Base-by-base conservation (phyloP, 1,140 invertebrate genomes). In the Nylanderia fulva region DNA sequence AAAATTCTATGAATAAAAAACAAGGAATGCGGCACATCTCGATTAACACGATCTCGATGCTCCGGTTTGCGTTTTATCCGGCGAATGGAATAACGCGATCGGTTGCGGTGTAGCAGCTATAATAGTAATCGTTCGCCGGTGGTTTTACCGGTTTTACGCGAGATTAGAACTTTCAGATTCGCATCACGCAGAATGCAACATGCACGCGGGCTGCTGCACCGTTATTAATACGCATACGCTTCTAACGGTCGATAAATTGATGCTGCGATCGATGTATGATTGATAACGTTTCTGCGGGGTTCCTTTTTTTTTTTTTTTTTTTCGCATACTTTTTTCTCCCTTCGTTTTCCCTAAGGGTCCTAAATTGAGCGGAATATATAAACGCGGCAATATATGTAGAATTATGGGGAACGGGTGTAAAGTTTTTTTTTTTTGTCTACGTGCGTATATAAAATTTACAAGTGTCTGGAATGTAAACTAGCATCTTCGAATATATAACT, bases 81-180 rank as follows among this genome's bases (percentile, higher is more conserved):
- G 6, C 13, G 29, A 15, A n/a, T 18, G 4, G n/a, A n/a, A 5
- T 18, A 11, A 7, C 29, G 8, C 4, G 42, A 80, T 80, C 33
- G 63, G 75, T 27, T 36, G 58, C 36, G 58, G 18, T 18, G 15
- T 33, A 15, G 13, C 15, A n/a, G n/a, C n/a, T n/a, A n/a, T 52
- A 79, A 66, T 79, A n/a, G 64, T 80, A 68, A 71, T 80, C 64
- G 77, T 33, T 42, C 48, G 18, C 3, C 39, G n/a, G 61, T 52
- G 52, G 77, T 80, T 42, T 60, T 60, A 71, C 77, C 66, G 36
- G 77, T 82, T 33, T 33, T 82, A 68, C 61, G 21, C 45, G 21
- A 27, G 76, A 79, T 79, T 79, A 68, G 66, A 42, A 82, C 60
- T 82, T 82, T 82, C 27, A 56, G 33, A 21, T 69, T n/a, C 11